A percentile compares a stretch with the other conserved stretches of the same genome.
phyloP scores from a whole-genome alignment of 2,113 vertebrate genomes.

The Anser cygnoides region DNA sequence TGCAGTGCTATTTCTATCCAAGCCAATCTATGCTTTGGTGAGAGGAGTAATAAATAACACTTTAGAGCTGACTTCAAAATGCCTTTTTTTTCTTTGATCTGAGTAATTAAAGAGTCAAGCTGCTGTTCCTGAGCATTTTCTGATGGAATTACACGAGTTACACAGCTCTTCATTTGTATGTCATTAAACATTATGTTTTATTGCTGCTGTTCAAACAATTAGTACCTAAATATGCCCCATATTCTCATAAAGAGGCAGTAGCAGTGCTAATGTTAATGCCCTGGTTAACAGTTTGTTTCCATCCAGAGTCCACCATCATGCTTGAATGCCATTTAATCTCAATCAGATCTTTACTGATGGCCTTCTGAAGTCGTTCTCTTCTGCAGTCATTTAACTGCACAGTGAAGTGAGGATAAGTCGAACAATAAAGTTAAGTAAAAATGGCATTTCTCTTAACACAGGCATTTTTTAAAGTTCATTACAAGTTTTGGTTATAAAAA shows the following conservation, averaged over 20 bases:
- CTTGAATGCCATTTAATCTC: background rate
- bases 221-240: constrained; percentile 35
- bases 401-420: background rate
- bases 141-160: constrained; percentile 39
- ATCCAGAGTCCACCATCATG: background rate
- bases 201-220: constrained; percentile 44
- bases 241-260: constrained; percentile 23
- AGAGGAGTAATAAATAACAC: constrained; percentile 55
- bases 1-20: background rate
- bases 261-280: background rate
- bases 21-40: constrained; percentile 5
- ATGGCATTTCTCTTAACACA: constrained; percentile 38
- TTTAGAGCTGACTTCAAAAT: constrained; percentile 58
- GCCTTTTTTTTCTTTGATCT: constrained; percentile 57
- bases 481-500: constrained; percentile 57
- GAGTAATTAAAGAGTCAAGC: constrained; percentile 48
- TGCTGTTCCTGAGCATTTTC: constrained; percentile 18
- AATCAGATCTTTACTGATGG: background rate
- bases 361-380: background rate
- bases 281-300: background rate
- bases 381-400: background rate
- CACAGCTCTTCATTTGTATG: constrained; percentile 49
- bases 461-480: constrained; percentile 40
- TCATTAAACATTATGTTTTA: constrained; percentile 47
- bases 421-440: constrained; percentile 53